A percentile compares a stretch with the other conserved stretches of the same genome.
These are phyloP conservation scores for Melanotaenia boesemani DNA, from an alignment of 2,797 vertebrate species.

Conservation along the genomic window DNA sequence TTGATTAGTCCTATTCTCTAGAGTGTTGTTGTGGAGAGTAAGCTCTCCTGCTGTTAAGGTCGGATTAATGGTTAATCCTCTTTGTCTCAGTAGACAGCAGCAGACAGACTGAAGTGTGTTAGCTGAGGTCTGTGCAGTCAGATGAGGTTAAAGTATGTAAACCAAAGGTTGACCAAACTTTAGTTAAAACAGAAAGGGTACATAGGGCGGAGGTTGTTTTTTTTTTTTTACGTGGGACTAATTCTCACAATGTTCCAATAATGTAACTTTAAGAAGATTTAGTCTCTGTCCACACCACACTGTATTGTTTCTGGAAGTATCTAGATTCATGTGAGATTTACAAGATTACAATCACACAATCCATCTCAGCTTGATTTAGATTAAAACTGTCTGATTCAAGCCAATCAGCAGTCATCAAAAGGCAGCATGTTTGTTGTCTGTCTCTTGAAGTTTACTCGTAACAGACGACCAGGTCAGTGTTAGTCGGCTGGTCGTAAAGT, in stretches of 20 bases:
- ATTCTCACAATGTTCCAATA: not conserved
- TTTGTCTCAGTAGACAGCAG: constrained; percentile 68
- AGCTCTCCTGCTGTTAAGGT: constrained; percentile 61
- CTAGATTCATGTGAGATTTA: not conserved
- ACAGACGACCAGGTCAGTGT: not conserved
- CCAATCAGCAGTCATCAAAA: not conserved
- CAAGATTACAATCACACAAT: not conserved
- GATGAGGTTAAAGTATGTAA: constrained; percentile 28
- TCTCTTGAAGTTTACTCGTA: not conserved
- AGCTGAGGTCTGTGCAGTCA: constrained; percentile 19
- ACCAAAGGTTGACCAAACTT: constrained; percentile 51
- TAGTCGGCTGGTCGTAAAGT: not conserved
- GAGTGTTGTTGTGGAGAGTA: constrained; percentile 51
- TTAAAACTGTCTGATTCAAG: not conserved
- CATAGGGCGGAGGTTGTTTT: not conserved
- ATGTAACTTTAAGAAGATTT: not conserved
- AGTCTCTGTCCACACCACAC: not conserved
- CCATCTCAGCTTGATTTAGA: not conserved
- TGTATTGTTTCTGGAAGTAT: not conserved
- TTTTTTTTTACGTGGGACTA: constrained; percentile 12
- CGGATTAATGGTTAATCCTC: constrained; percentile 78
- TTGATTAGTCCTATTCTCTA: constrained; percentile 70
- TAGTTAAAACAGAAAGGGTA: not conserved
- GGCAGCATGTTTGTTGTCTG: not conserved
- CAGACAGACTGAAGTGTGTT: constrained; percentile 56